These are phyloP conservation scores for Oasisia sp. DNA, from an alignment of 2,888 invertebrate genomes.

Conservation along the genomic window DNA sequence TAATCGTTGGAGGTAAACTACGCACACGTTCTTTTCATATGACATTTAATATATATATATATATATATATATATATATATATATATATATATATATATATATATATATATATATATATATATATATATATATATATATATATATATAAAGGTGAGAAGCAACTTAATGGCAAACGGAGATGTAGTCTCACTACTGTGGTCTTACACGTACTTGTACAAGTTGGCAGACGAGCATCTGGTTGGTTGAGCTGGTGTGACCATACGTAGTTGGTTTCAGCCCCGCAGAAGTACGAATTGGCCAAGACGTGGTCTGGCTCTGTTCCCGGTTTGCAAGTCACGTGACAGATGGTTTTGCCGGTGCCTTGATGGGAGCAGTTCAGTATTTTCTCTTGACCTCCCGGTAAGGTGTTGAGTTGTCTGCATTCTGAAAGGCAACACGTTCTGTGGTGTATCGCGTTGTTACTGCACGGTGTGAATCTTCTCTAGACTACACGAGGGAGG, in stretches of 20 bases:
- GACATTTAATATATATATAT: too few relatives aligned
- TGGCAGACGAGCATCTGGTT: not conserved
- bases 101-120: too few relatives aligned
- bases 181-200: not conserved
- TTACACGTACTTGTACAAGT: not conserved
- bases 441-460: not conserved
- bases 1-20: not conserved
- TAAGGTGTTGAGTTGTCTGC: not conserved
- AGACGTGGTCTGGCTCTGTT: not conserved
- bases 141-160: not conserved
- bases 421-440: not conserved
- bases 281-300: not conserved
- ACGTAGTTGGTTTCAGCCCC: not conserved
- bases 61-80: too few relatives aligned
- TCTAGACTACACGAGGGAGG: not conserved
- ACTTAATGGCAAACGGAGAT: not conserved
- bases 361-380: not conserved
- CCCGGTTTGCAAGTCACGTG: not conserved
- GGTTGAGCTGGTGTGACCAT: not conserved
- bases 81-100: too few relatives aligned
- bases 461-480: not conserved
- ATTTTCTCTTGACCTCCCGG: not conserved
- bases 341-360: not conserved
- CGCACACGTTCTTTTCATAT: too few relatives aligned
- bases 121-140: not conserved